These are phyloP conservation scores for Hoplodrina ambigua DNA, from an alignment of 2,888 invertebrate genomes.

Conservation along the genomic window DNA sequence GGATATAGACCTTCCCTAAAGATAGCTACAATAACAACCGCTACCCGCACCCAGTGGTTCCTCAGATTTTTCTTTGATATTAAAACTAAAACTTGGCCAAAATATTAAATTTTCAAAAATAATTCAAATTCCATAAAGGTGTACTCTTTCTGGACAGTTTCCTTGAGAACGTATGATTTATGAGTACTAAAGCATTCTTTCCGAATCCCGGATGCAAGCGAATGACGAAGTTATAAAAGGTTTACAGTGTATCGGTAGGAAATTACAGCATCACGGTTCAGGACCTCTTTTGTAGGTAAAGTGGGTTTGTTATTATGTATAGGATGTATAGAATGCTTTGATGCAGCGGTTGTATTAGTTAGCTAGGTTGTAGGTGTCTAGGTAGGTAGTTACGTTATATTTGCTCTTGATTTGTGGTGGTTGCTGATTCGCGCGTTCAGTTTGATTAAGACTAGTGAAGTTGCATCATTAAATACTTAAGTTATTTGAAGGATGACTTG, in stretches of 20 bases:
- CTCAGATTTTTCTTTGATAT: background rate
- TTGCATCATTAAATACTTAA: too few species aligned
- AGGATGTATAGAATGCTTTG: slow-evolving; percentile 10
- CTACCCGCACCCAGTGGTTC: too few species aligned
- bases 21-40: too few species aligned
- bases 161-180: slow-evolving; percentile 45
- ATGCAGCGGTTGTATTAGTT: slow-evolving; percentile 1
- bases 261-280: slow-evolving; percentile 37
- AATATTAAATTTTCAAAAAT: background rate
- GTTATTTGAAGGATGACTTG: too few species aligned
- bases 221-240: slow-evolving; percentile 36
- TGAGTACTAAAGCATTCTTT: slow-evolving; percentile 34
- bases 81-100: background rate
- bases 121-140: background rate
- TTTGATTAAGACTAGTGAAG: background rate
- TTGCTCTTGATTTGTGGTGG: background rate
- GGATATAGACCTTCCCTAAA: too few species aligned
- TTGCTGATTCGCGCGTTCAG: background rate
- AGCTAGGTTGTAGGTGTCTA: background rate
- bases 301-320: slow-evolving; percentile 12
- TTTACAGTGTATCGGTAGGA: slow-evolving; percentile 46
- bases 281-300: slow-evolving; percentile 23
- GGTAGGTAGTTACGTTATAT: background rate
- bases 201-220: slow-evolving; percentile 26
- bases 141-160: slow-evolving; percentile 16